These are phyloP conservation scores for Probaryconus sp. DNA, from an alignment of 1,140 invertebrate species.

Conservation along the genomic window DNA sequence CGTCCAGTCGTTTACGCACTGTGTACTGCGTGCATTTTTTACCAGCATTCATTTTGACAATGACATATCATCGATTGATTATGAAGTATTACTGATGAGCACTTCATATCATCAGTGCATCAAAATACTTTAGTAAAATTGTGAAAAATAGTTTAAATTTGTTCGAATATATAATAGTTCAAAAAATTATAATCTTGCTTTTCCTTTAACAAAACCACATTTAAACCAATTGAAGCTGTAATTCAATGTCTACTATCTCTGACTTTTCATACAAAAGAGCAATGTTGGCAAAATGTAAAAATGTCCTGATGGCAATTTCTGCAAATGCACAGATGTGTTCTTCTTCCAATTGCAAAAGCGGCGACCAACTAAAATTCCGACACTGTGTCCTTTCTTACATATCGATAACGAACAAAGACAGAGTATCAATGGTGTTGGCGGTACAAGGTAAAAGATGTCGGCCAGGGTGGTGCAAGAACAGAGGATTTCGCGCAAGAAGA, in stretches of 20 bases:
- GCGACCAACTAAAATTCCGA: constrained; percentile 77
- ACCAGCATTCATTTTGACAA: constrained; percentile 62
- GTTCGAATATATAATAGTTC: too few species aligned
- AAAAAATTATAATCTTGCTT: too few species aligned
- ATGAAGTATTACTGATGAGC: constrained; percentile 56
- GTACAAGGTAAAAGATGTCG: constrained; percentile 72
- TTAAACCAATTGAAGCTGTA: too few species aligned
- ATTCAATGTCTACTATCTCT: too few species aligned
- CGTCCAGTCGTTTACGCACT: constrained; percentile 65
- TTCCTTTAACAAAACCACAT: too few species aligned
- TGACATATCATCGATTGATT: constrained; percentile 69
- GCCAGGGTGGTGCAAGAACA: constrained; percentile 68
- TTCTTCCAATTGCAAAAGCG: constrained; percentile 31
- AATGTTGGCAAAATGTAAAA: too few species aligned
- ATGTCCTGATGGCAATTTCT: too few species aligned
- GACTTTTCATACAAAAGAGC: too few species aligned
- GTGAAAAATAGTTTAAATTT: too few species aligned
- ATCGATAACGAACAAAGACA: constrained; percentile 71
- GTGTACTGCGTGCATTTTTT: constrained; percentile 61
- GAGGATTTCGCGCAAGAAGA: constrained; percentile 71
- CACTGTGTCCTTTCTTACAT: constrained; percentile 73
- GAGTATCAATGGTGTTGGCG: constrained; percentile 64
- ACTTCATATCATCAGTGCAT: constrained; percentile 24
- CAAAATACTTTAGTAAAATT: too few species aligned
- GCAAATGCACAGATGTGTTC: too few species aligned